phyloP scores from a whole-genome alignment of 35 echinoderm and acorn worm species.

The Strongylocentrotus purpuratus region DNA sequence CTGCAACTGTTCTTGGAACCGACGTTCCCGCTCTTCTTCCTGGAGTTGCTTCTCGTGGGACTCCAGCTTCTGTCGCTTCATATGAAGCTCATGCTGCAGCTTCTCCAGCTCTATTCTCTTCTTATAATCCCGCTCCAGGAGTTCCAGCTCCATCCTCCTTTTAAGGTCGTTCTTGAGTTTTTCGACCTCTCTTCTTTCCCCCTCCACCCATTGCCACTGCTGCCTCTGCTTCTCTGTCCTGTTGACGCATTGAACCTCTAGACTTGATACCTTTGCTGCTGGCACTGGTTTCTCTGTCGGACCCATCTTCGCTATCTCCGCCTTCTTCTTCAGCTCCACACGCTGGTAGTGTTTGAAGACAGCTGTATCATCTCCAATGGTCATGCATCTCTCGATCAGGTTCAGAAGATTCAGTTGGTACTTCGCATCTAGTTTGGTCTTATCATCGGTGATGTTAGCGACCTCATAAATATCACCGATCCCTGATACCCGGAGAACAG shows the following conservation, averaged over 20 bases:
- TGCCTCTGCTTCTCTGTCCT: too few relatives aligned
- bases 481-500: background rate
- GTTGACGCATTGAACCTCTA: too few relatives aligned
- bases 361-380: background rate
- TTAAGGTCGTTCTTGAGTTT: too few relatives aligned
- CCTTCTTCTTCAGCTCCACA: background rate
- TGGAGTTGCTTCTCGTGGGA: background rate
- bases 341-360: background rate
- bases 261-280: background rate
- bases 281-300: background rate
- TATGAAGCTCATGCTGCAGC: too few relatives aligned
- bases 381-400: background rate
- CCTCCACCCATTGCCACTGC: too few relatives aligned
- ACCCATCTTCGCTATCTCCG: background rate
- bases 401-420: background rate
- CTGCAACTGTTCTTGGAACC: background rate
- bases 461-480: background rate
- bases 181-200: too few relatives aligned
- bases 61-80: background rate
- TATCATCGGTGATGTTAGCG: background rate
- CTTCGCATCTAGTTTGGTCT: background rate
- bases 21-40: slow-evolving; percentile 15
- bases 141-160: too few relatives aligned
- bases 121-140: too few relatives aligned
- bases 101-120: too few relatives aligned